Conservation (phyloP, 2,113 vertebrate species). For the Crotalus viridis region DNA sequence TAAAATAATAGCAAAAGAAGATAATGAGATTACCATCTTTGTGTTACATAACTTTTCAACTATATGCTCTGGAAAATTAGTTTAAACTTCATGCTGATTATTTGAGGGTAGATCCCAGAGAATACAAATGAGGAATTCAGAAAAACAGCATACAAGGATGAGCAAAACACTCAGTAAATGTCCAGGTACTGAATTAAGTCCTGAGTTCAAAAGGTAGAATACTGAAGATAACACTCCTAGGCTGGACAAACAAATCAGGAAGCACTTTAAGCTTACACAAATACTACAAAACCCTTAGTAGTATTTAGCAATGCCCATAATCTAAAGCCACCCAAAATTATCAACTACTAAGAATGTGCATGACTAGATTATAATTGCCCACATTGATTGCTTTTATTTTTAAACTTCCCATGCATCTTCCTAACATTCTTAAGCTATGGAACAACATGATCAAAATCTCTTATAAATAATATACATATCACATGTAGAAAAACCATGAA, state of each 20-base stretch:
- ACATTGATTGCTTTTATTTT: background rate
- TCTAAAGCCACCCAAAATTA: background rate
- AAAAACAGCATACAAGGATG: background rate
- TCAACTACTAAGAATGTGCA: background rate
- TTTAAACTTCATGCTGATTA: background rate
- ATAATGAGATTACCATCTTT: background rate
- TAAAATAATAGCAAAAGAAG: background rate
- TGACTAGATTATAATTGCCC: background rate
- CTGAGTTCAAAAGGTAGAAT: background rate
- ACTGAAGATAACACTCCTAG: background rate
- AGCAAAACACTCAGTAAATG: background rate
- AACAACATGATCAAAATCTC: background rate
- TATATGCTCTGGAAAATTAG: background rate
- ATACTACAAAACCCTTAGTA: background rate
- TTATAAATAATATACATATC: background rate
- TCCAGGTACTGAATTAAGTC: background rate
- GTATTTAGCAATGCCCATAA: background rate
- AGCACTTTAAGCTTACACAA: background rate
- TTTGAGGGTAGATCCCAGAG: too few relatives aligned
- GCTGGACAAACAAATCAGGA: background rate
- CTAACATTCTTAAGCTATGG: background rate
- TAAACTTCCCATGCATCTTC: background rate
- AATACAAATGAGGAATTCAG: background rate
- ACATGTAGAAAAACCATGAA: background rate
- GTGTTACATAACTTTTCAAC: background rate